Base-by-base conservation (phyloP, 1,140 invertebrate genomes). In the Cryptotermes secundus region DNA sequence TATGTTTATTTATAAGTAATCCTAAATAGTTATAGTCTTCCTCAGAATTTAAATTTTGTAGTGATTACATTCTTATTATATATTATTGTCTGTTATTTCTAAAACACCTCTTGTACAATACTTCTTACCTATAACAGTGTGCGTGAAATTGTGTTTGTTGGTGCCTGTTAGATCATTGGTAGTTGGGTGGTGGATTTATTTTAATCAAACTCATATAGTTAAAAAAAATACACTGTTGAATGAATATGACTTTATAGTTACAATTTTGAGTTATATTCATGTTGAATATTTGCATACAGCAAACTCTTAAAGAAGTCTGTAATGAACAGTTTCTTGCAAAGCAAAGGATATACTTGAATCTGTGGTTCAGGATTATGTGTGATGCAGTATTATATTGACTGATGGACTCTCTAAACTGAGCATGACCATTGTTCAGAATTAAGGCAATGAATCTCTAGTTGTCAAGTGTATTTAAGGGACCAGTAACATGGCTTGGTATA, bases 241-340 rank as follows among this genome's bases (percentile, higher is more conserved):
- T 9, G 59, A 72, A 72, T 72, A 1, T 72, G n/a, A 72, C n/a
- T 72, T 72, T 72, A n/a, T 72, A 16, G n/a, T 72, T 72, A 31
- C 6, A 72, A 72, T 72, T 72, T 72, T 72, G 59, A 72, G 59
- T 72, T 72, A 72, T 72, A 72, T 72, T 31, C 59, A 59, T 59
- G 53, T 59, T 59, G 53, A 72, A 72, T 72, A 72, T 72, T 72
- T 72, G 59, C 31, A 26, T 31, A n/a, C 24, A 9, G 59, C 2
- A 3, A 6, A 72, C 7, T 26, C 16, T n/a, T n/a, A 72, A 72
- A 72, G n/a, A 72, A n/a, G 6, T 3, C 31, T 72, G 59, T 72
- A 72, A 72, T 65, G 3, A n/a, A 31, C 59, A 72, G n/a, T 72
- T 72, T 72, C 7, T 72, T 72, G 59, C 59, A 72, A 31, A 72